A percentile compares a stretch with the other conserved stretches of the same genome.
Conservation (phyloP, 2,797 vertebrate genomes). For the Potorous gilbertii region DNA sequence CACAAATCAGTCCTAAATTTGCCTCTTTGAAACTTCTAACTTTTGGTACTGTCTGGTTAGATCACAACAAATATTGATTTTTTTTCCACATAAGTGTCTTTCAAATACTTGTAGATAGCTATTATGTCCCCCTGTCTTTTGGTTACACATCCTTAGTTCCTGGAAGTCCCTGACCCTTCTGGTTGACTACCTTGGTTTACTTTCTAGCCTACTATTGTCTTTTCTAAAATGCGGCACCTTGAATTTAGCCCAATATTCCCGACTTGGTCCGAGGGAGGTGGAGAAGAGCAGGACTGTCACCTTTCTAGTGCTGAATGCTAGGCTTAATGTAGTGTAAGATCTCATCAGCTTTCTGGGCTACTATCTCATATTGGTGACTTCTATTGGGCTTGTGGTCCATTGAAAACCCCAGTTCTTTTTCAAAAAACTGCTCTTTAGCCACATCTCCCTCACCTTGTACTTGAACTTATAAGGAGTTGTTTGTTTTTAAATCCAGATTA, state of each 20-base stretch:
- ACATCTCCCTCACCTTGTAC: neutral
- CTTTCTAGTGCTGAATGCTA: neutral
- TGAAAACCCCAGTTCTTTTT: neutral
- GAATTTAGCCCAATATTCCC: too few relatives aligned
- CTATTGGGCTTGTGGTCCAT: neutral
- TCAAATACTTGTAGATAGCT: neutral
- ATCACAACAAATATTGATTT: neutral
- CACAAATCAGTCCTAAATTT: neutral
- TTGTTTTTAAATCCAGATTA: neutral
- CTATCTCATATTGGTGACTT: neutral
- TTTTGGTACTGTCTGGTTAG: neutral
- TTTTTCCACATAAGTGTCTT: neutral
- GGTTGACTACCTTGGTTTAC: neutral
- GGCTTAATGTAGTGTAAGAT: neutral
- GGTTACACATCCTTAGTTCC: neutral
- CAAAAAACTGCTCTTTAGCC: neutral
- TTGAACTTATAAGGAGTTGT: neutral
- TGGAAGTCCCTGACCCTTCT: neutral
- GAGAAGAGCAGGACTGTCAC: neutral
- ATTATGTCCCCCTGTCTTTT: neutral
- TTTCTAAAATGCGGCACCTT: too few relatives aligned
- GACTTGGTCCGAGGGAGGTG: too few relatives aligned
- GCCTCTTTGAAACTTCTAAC: neutral
- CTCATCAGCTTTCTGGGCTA: neutral
- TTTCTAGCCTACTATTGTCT: neutral